Evolutionary conservation across 1,140 invertebrate species (phyloP), one percentile per base, ranked within the genome.

Genomic region (Magallana angulata): DNA sequence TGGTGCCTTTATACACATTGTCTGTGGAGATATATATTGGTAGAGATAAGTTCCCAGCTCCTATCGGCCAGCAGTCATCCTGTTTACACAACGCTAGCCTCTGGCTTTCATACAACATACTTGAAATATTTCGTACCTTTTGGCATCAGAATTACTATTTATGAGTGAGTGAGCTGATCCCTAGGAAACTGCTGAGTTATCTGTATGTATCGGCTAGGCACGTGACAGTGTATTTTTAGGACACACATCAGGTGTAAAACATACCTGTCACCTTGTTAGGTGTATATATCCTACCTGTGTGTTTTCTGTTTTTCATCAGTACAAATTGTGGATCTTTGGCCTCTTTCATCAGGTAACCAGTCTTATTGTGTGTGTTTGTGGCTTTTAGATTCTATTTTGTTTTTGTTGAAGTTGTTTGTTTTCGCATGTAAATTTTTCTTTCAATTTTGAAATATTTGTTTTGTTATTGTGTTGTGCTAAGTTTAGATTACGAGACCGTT

Each of bases 201-300:
- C 24, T 76, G 24, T 36, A 30, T 76, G 18, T 76, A 30, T 48
- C 36, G 5, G 36, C 36, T 48, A 48, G 36, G 3, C 36, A 4
- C 5, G 60, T 76, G 68, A 76, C 68, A 76, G 68, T 76, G 24
- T 76, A 76, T 76, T 30, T 76, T 76, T 76, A 76, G 68, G 24
- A 76, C 68, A 36, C 36, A 5, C 24, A 5, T 76, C 24, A 76
- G 68, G 68, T 76, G 68, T 76, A 76, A 68, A 76, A 7, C 68
- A 18, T 76, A 76, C 68, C 68, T 76, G 18, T 76, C 24, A 30
- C 7, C 24, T 76, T 76, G 36, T 48, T 5, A 48, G 36, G 36
- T 48, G 36, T 48, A 48, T 48, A 48, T 48, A 48, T 48, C 36
- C 36, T 48, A 48, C 36, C 36, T 48, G 36, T 48, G 36, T 48